These are phyloP conservation scores for Latrodectus hesperus DNA, from an alignment of 2,888 invertebrate species.

Conservation along the genomic window DNA sequence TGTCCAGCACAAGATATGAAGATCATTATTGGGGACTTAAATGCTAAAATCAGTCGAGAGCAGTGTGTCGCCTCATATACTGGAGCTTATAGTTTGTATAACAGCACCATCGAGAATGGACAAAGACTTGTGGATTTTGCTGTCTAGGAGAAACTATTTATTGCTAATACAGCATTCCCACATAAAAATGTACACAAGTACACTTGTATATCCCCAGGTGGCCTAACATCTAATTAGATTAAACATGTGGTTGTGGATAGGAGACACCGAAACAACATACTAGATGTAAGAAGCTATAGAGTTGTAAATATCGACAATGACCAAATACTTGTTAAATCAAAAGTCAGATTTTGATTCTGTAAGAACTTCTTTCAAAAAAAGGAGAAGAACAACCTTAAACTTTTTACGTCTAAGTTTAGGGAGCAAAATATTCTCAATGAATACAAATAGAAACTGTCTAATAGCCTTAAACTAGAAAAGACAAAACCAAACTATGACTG, in stretches of 20 bases:
- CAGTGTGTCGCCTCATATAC: conserved; percentile 3
- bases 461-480: not conserved
- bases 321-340: not conserved
- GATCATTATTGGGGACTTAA: conserved; percentile 10
- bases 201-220: not conserved
- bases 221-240: conserved; percentile 24
- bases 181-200: too few relatives aligned
- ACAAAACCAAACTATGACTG: not conserved
- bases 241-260: conserved; percentile 25
- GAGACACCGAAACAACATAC: conserved; percentile 5
- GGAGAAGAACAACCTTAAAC: not conserved
- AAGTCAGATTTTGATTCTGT: too few relatives aligned
- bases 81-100: too few relatives aligned
- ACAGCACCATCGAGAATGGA: conserved; percentile 6
- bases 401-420: not conserved
- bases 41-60: not conserved
- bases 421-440: not conserved
- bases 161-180: conserved; percentile 15
- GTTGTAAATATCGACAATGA: not conserved
- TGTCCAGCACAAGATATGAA: conserved; percentile 19
- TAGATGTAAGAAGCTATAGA: conserved; percentile 22
- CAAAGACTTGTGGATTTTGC: conserved; percentile 19
- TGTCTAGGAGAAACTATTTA: conserved; percentile 12
- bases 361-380: not conserved
- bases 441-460: conserved; percentile 1